Conservation (phyloP, 2,888 invertebrate genomes). For the Megamerina dolium region DNA sequence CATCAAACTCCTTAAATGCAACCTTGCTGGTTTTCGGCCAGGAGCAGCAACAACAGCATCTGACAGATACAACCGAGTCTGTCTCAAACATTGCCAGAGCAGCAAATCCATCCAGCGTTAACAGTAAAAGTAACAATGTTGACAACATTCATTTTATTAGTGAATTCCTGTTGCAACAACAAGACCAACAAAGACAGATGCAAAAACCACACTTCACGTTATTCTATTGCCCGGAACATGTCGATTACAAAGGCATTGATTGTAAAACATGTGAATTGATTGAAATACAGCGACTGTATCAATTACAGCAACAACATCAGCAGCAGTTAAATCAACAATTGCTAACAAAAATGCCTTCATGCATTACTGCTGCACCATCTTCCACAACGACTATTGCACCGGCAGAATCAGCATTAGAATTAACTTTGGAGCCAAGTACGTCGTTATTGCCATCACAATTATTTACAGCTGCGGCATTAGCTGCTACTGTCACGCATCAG, state of each 20-base stretch:
- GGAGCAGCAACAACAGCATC: too few relatives aligned
- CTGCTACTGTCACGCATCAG: not conserved
- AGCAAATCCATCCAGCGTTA: too few relatives aligned
- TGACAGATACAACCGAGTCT: too few relatives aligned
- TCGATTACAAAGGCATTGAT: constrained; percentile 42
- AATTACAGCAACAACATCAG: constrained; percentile 7
- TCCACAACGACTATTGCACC: constrained; percentile 8
- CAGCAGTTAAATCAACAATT: too few relatives aligned
- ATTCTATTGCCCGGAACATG: constrained; percentile 40
- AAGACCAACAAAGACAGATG: constrained; percentile 31
- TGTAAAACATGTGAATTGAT: constrained; percentile 47
- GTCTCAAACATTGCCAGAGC: too few relatives aligned
- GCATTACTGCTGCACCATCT: constrained; percentile 19
- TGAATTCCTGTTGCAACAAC: constrained; percentile 46
- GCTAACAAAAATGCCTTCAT: constrained; percentile 21
- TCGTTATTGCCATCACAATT: constrained; percentile 19
- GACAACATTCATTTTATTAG: constrained; percentile 34
- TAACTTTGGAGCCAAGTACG: too few relatives aligned
- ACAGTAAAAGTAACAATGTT: too few relatives aligned
- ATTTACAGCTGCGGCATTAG: constrained; percentile 4
- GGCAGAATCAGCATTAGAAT: too few relatives aligned
- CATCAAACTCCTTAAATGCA: too few relatives aligned
- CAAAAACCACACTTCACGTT: constrained; percentile 27
- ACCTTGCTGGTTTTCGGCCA: too few relatives aligned
- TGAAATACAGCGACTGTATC: constrained; percentile 32